Evolutionary conservation across 2,797 vertebrate species (phyloP).

Genomic region (Cossypha dichroa): DNA sequence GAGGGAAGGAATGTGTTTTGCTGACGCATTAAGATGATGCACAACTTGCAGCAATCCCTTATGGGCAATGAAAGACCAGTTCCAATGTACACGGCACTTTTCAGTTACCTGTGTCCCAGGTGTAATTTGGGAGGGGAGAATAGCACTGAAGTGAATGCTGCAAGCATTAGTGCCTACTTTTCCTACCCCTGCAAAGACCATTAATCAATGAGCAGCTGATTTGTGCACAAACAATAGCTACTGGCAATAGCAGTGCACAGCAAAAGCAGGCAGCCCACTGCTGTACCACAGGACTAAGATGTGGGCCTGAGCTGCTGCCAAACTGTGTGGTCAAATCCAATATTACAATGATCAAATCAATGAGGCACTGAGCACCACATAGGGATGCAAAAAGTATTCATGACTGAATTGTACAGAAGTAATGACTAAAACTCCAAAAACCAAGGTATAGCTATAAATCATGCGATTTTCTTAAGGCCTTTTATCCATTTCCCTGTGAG

Average conservation of each 20-base stretch:
- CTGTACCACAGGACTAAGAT: background rate
- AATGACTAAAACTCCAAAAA: background rate
- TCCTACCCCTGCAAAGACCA: background rate
- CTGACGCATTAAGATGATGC: background rate
- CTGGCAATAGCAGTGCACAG: accelerated
- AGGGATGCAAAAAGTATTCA: background rate
- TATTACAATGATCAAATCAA: background rate
- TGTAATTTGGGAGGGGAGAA: background rate
- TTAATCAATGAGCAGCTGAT: background rate
- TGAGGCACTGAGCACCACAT: accelerated
- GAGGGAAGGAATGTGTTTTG: background rate
- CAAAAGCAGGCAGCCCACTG: background rate
- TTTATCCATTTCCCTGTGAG: background rate
- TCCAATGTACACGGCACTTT: background rate
- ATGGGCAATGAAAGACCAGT: background rate
- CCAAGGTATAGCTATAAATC: background rate
- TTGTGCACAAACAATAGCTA: background rate
- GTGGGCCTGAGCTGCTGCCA: background rate
- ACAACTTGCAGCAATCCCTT: background rate
- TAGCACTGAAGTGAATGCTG: background rate
- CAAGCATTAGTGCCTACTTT: background rate
- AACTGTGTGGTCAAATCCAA: background rate
- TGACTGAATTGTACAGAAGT: background rate
- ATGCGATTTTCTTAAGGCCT: background rate
- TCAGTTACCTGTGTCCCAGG: background rate